Conservation (phyloP, 2,797 vertebrate genomes). For the Spinus pinus region DNA sequence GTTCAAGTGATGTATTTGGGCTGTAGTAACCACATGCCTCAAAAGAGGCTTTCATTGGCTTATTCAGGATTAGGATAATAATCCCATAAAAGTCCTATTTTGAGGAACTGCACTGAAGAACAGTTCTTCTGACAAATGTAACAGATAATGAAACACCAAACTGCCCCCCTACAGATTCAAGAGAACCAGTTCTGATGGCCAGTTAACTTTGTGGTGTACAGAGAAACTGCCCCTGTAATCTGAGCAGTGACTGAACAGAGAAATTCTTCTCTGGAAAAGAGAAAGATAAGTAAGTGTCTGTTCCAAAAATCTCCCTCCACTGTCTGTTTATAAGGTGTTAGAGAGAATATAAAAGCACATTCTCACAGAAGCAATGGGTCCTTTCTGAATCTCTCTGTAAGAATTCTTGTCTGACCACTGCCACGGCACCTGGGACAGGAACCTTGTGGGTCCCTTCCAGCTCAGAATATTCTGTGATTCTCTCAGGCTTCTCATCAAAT, state of each 20-base stretch:
- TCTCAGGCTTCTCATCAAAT: neutral
- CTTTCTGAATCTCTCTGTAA: neutral
- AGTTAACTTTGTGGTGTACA: neutral
- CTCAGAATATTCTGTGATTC: neutral
- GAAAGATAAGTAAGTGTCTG: neutral
- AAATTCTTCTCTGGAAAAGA: neutral
- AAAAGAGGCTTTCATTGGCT: constrained; percentile 57
- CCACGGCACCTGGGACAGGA: neutral
- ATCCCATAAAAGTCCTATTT: constrained; percentile 35
- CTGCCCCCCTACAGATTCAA: neutral
- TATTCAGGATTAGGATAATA: constrained; percentile 52
- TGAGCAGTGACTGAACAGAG: neutral
- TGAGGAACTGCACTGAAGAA: neutral
- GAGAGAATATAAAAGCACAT: neutral
- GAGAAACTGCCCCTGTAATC: neutral
- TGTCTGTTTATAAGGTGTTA: neutral
- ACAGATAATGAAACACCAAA: neutral
- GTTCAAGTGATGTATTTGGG: neutral
- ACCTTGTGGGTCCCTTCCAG: neutral
- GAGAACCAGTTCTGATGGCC: neutral
- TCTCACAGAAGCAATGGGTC: neutral
- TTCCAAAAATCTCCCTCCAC: neutral
- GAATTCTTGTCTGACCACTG: neutral
- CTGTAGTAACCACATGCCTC: neutral
- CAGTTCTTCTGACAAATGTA: neutral